Conservation (phyloP, 2,888 invertebrate species). For the Drosophila formosana region DNA sequence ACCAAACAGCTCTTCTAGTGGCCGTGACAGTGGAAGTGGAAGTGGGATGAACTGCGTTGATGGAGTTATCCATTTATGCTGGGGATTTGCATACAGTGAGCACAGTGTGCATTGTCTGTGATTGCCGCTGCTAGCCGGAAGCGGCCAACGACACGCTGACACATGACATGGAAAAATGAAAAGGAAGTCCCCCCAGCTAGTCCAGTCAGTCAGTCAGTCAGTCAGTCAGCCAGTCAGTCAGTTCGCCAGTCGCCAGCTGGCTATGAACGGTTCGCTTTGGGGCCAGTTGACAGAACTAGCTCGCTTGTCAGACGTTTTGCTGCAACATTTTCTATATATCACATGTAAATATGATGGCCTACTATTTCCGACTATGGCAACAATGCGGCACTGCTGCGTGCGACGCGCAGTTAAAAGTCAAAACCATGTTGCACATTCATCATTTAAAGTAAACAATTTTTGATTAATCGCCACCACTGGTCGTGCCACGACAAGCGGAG, state of each 20-base stretch:
- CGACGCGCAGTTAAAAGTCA: conserved; percentile 65
- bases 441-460: conserved; percentile 81
- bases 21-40: conserved; percentile 31
- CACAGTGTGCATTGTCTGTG: conserved; percentile 66
- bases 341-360: conserved; percentile 68
- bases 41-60: conserved; percentile 78
- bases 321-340: conserved; percentile 64
- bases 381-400: conserved; percentile 65
- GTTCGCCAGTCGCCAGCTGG: conserved; percentile 11
- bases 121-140: conserved; percentile 74
- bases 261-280: conserved; percentile 14
- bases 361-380: conserved; percentile 20
- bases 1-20: conserved; percentile 16
- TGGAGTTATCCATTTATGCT: conserved; percentile 82
- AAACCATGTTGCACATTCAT: conserved; percentile 80
- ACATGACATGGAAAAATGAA: conserved; percentile 82
- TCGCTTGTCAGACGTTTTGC: conserved; percentile 37
- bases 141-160: conserved; percentile 75
- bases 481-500: conserved; percentile 23
- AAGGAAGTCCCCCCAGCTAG: conserved; percentile 57
- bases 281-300: conserved; percentile 32
- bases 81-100: conserved; percentile 74
- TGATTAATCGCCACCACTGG: conserved; percentile 75
- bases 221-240: background rate
- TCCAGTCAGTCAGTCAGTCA: background rate